Base-by-base conservation (phyloP, 2,888 invertebrate genomes). In the Amphimallon solstitiale region DNA sequence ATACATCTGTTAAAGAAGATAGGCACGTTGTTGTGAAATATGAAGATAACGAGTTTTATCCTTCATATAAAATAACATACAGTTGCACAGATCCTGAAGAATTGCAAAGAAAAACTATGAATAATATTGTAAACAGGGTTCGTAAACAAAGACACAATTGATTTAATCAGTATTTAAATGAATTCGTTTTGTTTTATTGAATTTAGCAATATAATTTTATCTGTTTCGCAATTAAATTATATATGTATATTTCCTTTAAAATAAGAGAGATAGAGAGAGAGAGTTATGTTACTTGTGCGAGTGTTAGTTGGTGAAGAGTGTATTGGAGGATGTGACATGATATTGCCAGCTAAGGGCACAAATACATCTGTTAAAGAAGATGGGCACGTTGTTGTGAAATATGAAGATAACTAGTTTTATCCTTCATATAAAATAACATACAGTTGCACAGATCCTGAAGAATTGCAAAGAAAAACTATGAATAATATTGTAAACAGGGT, bases 1-100 rank as follows among this genome's bases (percentile, higher is more conserved):
- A 75, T 62, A 74, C 75, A 0, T 56, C 69, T 2, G 43, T 45
- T 23, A 75, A 72, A 61, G 23, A 49, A 19, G 52, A 73, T 63
- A 68, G 73, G 10, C 40, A 70, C 1, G 75, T 74, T 40, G 5
- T 68, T 2, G 75, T 75, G 0, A 75, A 75, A 48, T 75, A 70
- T 49, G 66, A 62, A 35, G 74, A 75, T 59, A 70, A 74, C 61
- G 75, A 75, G 49, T 73, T 73, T 67, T 74, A 72, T 68, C 75
- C 74, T 0, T 60, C 63, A 10, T 75, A 70, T 65, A 63, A 54
- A 37, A 63, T 66, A 10, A 62, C 35, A 10, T 66, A 66, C 14
- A 43, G 34, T 60, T 63, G 65, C 5, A 63, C 67, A 43, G 17
- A 52, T 19, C 17, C 37, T 17, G n/a, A 12, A 1, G 19, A 21